Evolutionary conservation across 2,113 vertebrate species (phyloP).

Genomic region (Charina bottae): DNA sequence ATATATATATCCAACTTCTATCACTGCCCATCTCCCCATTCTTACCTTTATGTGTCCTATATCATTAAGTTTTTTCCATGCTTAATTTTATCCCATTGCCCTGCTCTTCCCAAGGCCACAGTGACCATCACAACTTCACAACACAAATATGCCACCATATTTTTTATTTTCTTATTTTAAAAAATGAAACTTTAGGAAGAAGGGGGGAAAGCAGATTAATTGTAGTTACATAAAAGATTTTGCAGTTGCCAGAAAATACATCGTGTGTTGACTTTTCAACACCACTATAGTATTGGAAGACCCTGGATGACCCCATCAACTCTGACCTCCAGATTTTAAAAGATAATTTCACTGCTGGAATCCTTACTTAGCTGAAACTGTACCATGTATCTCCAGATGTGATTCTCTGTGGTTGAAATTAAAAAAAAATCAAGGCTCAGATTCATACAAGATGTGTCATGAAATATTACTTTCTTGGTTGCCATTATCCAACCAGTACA

Average conservation of each 20-base stretch:
- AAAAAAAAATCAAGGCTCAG: background rate
- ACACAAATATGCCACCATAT: background rate
- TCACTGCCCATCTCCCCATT: no score
- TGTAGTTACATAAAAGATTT: background rate
- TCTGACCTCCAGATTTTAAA: background rate
- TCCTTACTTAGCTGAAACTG: background rate
- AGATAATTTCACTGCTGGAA: background rate
- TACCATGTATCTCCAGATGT: background rate
- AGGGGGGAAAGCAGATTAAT: background rate
- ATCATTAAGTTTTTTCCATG: background rate
- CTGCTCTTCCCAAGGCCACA: background rate
- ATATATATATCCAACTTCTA: no score
- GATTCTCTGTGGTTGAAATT: background rate
- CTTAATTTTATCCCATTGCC: background rate
- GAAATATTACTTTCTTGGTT: constrained; percentile 8
- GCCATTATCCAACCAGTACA: background rate
- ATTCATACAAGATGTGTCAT: background rate
- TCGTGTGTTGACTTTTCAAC: background rate
- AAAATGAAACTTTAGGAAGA: background rate
- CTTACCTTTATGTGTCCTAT: background rate
- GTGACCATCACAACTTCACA: background rate
- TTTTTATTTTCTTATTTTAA: background rate
- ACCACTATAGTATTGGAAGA: background rate
- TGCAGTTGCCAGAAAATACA: background rate
- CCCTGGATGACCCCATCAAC: background rate